Percentiles rank a stretch among this genome's conserved stretches.
Evolutionary conservation across 2,113 vertebrate genomes (phyloP).

Genomic region (Poecile atricapillus): DNA sequence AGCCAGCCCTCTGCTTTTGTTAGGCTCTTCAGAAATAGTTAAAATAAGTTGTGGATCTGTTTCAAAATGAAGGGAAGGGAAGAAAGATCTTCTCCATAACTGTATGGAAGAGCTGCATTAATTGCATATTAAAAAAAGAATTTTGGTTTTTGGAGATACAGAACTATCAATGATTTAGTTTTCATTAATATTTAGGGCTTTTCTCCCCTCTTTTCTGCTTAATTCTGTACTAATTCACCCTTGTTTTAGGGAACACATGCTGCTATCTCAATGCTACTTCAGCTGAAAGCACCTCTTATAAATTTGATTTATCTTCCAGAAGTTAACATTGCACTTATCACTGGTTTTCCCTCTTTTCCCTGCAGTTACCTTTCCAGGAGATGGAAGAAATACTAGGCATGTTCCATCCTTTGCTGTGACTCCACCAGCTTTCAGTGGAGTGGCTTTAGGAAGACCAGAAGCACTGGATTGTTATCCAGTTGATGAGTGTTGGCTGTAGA

Average conservation of each 20-base stretch:
- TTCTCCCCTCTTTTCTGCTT: neutral
- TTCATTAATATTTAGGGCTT: neutral
- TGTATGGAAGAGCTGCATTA: neutral
- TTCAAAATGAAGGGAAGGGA: neutral
- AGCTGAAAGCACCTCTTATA: neutral
- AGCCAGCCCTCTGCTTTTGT: neutral
- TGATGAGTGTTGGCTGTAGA: neutral
- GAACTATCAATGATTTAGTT: neutral
- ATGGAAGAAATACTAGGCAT: neutral
- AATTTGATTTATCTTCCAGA: neutral
- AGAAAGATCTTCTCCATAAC: neutral
- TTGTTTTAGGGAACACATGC: neutral
- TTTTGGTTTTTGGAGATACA: neutral
- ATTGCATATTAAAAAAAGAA: neutral
- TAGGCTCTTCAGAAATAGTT: neutral
- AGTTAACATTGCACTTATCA: neutral
- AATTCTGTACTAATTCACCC: neutral
- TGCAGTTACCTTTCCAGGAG: neutral
- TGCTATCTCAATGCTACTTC: neutral
- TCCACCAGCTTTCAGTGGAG: neutral
- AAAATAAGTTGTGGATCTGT: neutral
- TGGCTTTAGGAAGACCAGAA: neutral
- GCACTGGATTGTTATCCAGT: accelerated
- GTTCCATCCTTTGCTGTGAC: neutral
- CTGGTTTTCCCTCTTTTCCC: neutral